Evolutionary conservation across 2,113 vertebrate species (phyloP).

Genomic region (Lepus europaeus): DNA sequence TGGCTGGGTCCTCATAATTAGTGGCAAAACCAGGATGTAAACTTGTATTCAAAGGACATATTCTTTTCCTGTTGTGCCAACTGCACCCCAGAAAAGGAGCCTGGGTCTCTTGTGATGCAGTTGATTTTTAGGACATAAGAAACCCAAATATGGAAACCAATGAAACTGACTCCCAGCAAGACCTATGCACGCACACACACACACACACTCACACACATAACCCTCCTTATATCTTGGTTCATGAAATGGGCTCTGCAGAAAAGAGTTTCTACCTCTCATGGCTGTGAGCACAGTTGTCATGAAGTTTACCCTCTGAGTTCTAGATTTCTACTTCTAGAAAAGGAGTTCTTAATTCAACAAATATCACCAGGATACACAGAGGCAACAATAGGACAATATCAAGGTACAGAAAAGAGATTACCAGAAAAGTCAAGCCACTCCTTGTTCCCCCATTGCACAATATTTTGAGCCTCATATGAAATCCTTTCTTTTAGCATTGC

Average conservation of each 20-base stretch:
- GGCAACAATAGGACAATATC: not conserved
- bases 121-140: constrained; percentile 65
- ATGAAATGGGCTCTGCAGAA: not conserved
- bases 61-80: constrained; percentile 15
- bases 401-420: constrained; percentile 21
- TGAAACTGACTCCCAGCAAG: constrained; percentile 34
- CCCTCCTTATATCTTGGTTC: not conserved
- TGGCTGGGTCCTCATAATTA: not conserved
- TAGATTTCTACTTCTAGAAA: not conserved
- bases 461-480: constrained; percentile 30
- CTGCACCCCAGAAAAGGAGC: constrained; percentile 59
- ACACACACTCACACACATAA: too few relatives aligned
- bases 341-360: not conserved
- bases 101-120: not conserved
- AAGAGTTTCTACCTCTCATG: not conserved
- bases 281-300: not conserved
- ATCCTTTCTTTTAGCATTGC: not conserved
- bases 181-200: not conserved
- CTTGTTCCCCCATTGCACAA: not conserved
- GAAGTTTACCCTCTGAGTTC: not conserved
- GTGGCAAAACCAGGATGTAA: constrained; percentile 18
- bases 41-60: not conserved
- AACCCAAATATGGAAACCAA: not conserved
- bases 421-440: constrained; percentile 26
- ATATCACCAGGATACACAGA: not conserved